Evolutionary conservation across 1,140 invertebrate genomes (phyloP), one percentile per base, ranked within the genome.

Genomic region (Streblospio benedicti): DNA sequence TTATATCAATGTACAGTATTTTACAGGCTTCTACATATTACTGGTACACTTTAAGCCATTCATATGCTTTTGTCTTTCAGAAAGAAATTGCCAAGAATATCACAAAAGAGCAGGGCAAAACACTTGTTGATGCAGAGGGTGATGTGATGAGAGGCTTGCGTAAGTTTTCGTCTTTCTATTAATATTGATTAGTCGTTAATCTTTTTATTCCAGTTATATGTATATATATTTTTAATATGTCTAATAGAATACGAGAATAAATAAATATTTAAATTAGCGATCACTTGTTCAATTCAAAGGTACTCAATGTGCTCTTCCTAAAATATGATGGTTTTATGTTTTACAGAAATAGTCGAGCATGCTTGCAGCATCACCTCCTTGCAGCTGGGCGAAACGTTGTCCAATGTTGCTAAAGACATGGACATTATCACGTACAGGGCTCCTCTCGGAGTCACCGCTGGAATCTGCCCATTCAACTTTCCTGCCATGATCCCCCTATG

Each of bases 401-500:
- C 87, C 57, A 89, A 91, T 60, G 90, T 98, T 49, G 86, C 92
- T 0, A 93, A 88, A 61, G 93, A 97, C 69, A 82, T 82, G 79
- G 81, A 82, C 60, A 81, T 77, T 12, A 72, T 76, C 60, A 93
- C 91, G 0, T 91, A 92, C 72, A 86, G 91, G 66, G 73, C 91
- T 27, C 94, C 96, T 0, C 78, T 97, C 1, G 93, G 93, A 49
- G 90, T 95, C 18, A 83, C 87, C 57, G 88, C 87, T 64, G 92
- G 91, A 38, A 92, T 96, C 68, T 89, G 90, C 33, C 82, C 80
- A 50, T 83, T 77, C 67, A 82, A 83, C 79, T 99, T 99, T 77
- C 96, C 97, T 0, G 95, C 96, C 35, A 99, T 99, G 97, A 97
- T 99, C 70, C 97, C 97, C 0, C 81, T 99, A 1, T 99, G 97